These are phyloP conservation scores for Oligia latruncula DNA, from an alignment of 2,888 invertebrate genomes.

Conservation along the genomic window DNA sequence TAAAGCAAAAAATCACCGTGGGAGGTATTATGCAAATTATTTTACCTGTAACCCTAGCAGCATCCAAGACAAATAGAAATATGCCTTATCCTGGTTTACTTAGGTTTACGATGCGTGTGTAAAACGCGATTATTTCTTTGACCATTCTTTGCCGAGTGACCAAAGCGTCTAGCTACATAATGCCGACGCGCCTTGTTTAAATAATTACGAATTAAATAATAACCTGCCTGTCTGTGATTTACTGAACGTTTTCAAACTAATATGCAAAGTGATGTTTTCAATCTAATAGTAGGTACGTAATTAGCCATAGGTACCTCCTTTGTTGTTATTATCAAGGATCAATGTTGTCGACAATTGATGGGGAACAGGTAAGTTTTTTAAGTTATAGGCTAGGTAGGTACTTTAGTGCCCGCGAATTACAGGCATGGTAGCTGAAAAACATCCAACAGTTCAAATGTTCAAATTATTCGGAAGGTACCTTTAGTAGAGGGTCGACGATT, in stretches of 20 bases:
- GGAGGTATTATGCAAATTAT: slow-evolving; percentile 89
- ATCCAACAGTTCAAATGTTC: neutral
- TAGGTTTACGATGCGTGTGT: slow-evolving; percentile 88
- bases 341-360: neutral
- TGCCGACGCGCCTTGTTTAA: slow-evolving; percentile 65
- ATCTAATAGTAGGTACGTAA: neutral
- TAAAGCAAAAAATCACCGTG: slow-evolving; percentile 80
- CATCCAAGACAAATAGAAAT: slow-evolving; percentile 83
- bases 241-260: slow-evolving; percentile 2
- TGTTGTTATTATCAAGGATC: neutral
- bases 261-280: neutral
- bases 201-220: slow-evolving; percentile 42
- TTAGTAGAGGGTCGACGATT: neutral
- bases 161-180: slow-evolving; percentile 67
- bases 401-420: neutral
- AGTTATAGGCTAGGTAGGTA: neutral
- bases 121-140: slow-evolving; percentile 85
- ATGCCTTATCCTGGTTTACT: slow-evolving; percentile 86
- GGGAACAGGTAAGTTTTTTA: neutral
- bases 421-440: neutral
- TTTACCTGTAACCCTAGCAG: slow-evolving; percentile 86
- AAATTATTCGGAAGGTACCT: neutral
- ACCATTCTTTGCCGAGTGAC: slow-evolving; percentile 82
- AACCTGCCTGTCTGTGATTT: slow-evolving; percentile 24
- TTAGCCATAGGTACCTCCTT: neutral